A percentile compares a stretch with the other conserved stretches of the same genome.
phyloP scores from a whole-genome alignment of 2,797 vertebrate species.

The Eulemur albifrons region DNA sequence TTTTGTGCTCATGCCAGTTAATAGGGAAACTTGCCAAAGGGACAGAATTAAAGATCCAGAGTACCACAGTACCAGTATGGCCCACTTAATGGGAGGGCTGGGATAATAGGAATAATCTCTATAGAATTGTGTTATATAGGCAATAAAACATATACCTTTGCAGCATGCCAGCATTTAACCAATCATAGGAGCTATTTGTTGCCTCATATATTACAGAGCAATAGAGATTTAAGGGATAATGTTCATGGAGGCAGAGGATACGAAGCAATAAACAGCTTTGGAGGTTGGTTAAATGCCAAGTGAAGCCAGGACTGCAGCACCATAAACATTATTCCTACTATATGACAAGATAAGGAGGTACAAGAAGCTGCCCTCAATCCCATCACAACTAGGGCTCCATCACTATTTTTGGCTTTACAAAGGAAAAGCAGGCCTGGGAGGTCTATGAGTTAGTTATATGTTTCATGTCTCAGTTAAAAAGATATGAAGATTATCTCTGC shows the following conservation, averaged over 20 bases:
- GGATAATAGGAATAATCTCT: constrained; percentile 73
- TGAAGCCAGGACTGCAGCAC: constrained; percentile 82
- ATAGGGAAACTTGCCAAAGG: constrained; percentile 63
- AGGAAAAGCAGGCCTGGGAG: constrained; percentile 29
- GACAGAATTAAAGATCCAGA: constrained; percentile 57
- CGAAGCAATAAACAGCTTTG: constrained; percentile 83
- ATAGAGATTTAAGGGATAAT: constrained; percentile 87
- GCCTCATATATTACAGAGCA: constrained; percentile 83
- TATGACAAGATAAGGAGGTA: constrained; percentile 85
- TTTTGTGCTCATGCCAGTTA: constrained; percentile 63
- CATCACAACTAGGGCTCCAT: constrained; percentile 27
- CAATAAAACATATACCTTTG: constrained; percentile 81
- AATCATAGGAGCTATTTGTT: constrained; percentile 80
- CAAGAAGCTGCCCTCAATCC: constrained; percentile 78
- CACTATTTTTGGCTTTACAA: constrained; percentile 30
- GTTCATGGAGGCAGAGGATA: constrained; percentile 80
- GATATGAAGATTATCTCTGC: neutral
- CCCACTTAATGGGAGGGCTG: constrained; percentile 50
- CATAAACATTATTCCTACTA: constrained; percentile 87
- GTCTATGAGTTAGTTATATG: constrained; percentile 26
- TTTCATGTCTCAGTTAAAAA: neutral
- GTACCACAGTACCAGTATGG: constrained; percentile 24
- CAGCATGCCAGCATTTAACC: constrained; percentile 77
- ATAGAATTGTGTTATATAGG: constrained; percentile 73
- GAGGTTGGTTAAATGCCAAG: constrained; percentile 86